phyloP scores from a whole-genome alignment of 2,113 vertebrate genomes.

The Gobio gobio region DNA sequence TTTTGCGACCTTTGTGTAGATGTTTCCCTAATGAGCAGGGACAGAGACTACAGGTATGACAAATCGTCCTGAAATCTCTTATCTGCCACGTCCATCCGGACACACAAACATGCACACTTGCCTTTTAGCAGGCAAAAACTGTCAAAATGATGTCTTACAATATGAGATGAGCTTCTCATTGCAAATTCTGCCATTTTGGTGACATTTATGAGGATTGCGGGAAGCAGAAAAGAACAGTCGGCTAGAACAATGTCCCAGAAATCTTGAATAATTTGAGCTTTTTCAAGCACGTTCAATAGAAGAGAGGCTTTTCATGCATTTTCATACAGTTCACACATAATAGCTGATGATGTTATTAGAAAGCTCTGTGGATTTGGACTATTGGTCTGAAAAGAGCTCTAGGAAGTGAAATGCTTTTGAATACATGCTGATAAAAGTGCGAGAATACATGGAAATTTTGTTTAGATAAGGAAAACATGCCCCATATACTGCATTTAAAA shows the following conservation, averaged over 20 bases:
- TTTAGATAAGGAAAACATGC: neutral
- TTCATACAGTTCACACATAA: neutral
- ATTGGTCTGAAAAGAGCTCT: neutral
- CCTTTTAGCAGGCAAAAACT: neutral
- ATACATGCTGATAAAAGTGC: neutral
- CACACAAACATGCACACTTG: neutral
- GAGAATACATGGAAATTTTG: neutral
- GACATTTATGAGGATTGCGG: conserved; percentile 39
- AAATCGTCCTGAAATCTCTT: neutral
- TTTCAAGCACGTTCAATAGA: neutral
- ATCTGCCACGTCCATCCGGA: neutral
- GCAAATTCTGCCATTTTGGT: conserved; percentile 11
- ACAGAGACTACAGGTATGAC: neutral
- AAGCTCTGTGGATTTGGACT: conserved; percentile 4
- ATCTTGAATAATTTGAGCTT: conserved; percentile 27
- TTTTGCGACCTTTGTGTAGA: neutral
- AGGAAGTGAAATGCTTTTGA: neutral
- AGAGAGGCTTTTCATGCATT: neutral
- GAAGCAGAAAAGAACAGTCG: conserved; percentile 1
- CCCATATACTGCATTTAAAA: neutral
- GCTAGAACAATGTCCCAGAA: conserved; percentile 7
- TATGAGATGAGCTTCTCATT: neutral
- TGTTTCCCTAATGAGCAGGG: neutral
- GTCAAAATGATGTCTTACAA: neutral
- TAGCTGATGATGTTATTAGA: neutral